These are phyloP conservation scores for Astropecten irregularis DNA, from an alignment of 53 echinoderm and acorn worm species.

Conservation along the genomic window DNA sequence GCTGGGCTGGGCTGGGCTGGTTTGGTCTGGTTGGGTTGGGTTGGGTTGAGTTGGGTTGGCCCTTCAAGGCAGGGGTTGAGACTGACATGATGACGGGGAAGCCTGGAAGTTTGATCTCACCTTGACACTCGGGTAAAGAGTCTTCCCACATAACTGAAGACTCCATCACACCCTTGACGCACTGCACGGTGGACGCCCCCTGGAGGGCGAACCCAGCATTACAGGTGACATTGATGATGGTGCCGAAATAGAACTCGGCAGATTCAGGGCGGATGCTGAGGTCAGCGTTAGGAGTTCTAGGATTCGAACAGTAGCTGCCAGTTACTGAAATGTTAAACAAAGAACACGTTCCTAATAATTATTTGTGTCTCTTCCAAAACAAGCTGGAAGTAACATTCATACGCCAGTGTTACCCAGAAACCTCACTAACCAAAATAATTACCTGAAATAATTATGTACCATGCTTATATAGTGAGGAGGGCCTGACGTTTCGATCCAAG, in stretches of 20 bases:
- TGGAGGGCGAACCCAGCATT: background rate
- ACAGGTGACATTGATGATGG: conserved; percentile 5
- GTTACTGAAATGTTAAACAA: background rate
- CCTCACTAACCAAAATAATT: too few relatives aligned
- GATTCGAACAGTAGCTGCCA: background rate
- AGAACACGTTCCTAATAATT: background rate
- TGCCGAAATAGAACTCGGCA: conserved; percentile 6
- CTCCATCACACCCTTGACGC: background rate
- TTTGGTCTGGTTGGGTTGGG: background rate
- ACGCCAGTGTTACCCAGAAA: too few relatives aligned
- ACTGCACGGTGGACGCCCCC: conserved; percentile 27
- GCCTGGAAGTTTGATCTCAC: too few relatives aligned
- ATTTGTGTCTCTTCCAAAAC: background rate
- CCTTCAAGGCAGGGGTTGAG: background rate
- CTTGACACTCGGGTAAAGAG: background rate
- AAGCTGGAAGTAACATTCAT: too few relatives aligned
- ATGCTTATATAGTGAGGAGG: too few relatives aligned
- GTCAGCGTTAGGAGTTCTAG: background rate
- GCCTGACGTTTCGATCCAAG: too few relatives aligned
- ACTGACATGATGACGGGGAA: too few relatives aligned
- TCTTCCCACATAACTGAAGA: background rate
- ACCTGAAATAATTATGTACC: too few relatives aligned
- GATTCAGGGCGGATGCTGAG: background rate
- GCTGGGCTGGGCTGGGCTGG: too few relatives aligned
- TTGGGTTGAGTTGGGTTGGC: background rate